Percentiles rank a stretch among this genome's conserved stretches.
Evolutionary conservation across 1,140 invertebrate genomes (phyloP).

Genomic region (Pectinophora gossypiella): DNA sequence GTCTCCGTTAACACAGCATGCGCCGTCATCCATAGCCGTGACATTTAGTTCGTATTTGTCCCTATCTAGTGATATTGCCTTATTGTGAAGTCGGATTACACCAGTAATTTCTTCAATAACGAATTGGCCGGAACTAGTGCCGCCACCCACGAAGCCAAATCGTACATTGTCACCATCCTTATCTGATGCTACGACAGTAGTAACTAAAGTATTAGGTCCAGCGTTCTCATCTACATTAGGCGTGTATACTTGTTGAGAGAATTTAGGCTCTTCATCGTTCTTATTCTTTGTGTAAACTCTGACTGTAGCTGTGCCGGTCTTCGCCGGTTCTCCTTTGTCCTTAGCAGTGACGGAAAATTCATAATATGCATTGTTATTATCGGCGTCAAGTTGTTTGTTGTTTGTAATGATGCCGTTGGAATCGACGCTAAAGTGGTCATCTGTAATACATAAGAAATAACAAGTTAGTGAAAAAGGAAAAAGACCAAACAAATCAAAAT

Average conservation of each 20-base stretch:
- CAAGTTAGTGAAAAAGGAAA: too few relatives aligned
- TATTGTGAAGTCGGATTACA: constrained; percentile 91
- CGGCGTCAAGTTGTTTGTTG: constrained; percentile 94
- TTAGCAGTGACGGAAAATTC: constrained; percentile 94
- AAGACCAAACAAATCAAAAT: too few relatives aligned
- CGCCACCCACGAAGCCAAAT: constrained; percentile 94
- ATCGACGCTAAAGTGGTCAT: constrained; percentile 95
- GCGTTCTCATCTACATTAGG: constrained; percentile 97
- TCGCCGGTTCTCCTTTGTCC: constrained; percentile 94
- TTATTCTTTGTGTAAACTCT: constrained; percentile 97
- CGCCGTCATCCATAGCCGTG: constrained; percentile 94
- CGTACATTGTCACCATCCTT: constrained; percentile 96
- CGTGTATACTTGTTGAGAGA: constrained; percentile 96
- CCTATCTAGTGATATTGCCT: constrained; percentile 88
- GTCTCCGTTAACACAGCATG: constrained; percentile 92
- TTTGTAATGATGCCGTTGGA: constrained; percentile 93
- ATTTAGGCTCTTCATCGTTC: constrained; percentile 97
- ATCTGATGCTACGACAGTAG: constrained; percentile 95
- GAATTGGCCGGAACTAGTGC: constrained; percentile 92
- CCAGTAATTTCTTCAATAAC: constrained; percentile 97
- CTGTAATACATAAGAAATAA: too few relatives aligned
- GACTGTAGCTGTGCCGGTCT: constrained; percentile 93
- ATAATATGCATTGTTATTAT: constrained; percentile 97
- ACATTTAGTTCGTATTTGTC: constrained; percentile 96
- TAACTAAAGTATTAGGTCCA: constrained; percentile 94